Evolutionary conservation across 2,888 invertebrate genomes (phyloP), one percentile per base, ranked within the genome.

Genomic region (Synergus laeviventris): DNA sequence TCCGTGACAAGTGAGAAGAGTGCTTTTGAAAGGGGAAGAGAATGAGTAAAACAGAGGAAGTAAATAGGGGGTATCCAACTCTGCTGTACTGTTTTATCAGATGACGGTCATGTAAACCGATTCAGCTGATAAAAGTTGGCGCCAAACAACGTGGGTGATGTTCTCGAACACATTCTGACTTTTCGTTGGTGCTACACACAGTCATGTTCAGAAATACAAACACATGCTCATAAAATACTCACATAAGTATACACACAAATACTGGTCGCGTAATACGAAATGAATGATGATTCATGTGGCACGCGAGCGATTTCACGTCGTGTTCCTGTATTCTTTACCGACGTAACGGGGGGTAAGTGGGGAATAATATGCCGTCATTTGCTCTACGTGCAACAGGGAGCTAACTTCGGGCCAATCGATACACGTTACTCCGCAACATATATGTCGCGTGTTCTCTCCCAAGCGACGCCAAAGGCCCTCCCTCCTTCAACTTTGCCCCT

Each of bases 281-380:
- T 70, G 70, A 88, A 89, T 88, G 89, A 89, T 89, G 87, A 89
- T 88, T 89, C 89, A 89, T 88, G 88, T 85, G 84, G 87, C 89
- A 89, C 89, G 89, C 89, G 87, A 89, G 84, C 89, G 84, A 87
- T 87, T 87, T 87, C 83, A 84, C 84, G 49, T 70, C 70, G 70
- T 70, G 70, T 70, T 70, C 70, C 31, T 5, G 70, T 70, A 70
- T 70, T 70, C 70, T 70, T 70, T 45, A 70, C 70, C 70, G 24
- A 31, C 54, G 74, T 75, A 79, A 74, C 42, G 42, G 79, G 82
- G 83, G 80, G 82, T 89, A 87, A 88, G 85, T 84, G 86, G 86
- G 84, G 84, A 85, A 89, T 88, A 87, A 89, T 88, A 88, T 81
- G 84, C 86, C 86, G 86, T 85, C 87, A 86, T 88, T 88, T 85